phyloP scores from a whole-genome alignment of 2,113 vertebrate genomes.

The Sapajus apella region DNA sequence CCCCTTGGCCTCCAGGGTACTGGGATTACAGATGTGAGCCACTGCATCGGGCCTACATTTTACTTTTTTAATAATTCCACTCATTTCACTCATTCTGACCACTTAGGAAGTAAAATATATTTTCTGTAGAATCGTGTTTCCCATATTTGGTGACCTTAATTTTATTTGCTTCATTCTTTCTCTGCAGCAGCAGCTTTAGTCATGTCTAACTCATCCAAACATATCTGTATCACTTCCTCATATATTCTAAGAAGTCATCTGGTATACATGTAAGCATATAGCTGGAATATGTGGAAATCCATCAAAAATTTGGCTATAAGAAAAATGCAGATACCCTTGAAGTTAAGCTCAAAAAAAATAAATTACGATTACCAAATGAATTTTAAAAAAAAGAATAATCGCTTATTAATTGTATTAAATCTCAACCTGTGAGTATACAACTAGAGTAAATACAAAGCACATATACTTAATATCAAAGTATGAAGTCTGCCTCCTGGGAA shows the following conservation, averaged over 20 bases:
- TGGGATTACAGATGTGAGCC: no score
- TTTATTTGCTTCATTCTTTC: background rate
- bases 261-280: background rate
- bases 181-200: background rate
- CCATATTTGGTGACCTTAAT: constrained; percentile 4
- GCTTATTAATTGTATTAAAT: constrained; percentile 32
- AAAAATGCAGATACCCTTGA: background rate
- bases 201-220: background rate
- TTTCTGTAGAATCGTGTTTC: background rate
- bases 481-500: background rate
- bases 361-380: constrained; percentile 6
- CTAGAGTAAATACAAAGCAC: background rate
- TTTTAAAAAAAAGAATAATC: no score
- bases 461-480: background rate
- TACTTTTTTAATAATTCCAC: background rate
- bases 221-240: background rate
- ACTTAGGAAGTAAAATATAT: background rate
- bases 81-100: background rate
- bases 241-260: constrained; percentile 6
- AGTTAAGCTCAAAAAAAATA: background rate
- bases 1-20: no score
- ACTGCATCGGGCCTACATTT: no score
- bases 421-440: background rate
- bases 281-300: background rate
- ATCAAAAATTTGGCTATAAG: background rate